Conservation (phyloP, 2,797 vertebrate genomes). For the Enoplosus armatus region DNA sequence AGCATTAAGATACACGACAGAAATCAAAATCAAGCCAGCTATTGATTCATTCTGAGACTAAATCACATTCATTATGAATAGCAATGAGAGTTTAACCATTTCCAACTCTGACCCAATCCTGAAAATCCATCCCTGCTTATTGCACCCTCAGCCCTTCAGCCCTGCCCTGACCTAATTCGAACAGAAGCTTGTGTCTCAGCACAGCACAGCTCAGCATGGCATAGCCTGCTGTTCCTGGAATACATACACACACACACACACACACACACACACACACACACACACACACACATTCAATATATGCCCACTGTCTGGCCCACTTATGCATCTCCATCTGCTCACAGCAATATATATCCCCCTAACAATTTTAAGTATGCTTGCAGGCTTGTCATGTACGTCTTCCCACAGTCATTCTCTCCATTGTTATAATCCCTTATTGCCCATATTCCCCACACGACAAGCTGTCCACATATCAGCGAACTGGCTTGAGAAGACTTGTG, state of each 20-base stretch:
- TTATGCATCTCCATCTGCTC: constrained; percentile 74
- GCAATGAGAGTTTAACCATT: constrained; percentile 27
- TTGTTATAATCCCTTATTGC: constrained; percentile 46
- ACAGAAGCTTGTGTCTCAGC: constrained; percentile 71
- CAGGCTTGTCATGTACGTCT: constrained; percentile 53
- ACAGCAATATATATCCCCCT: constrained; percentile 40
- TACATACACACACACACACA: constrained; percentile 37
- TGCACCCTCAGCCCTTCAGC: constrained; percentile 70
- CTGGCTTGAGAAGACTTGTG: constrained; percentile 28
- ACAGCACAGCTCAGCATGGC: constrained; percentile 73
- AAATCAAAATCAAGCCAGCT: neutral
- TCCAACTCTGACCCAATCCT: constrained; percentile 38
- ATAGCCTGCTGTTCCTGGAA: constrained; percentile 72
- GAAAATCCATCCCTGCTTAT: constrained; percentile 70
- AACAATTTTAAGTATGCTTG: constrained; percentile 49
- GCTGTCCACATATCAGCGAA: constrained; percentile 50
- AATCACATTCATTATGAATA: neutral
- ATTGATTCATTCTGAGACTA: constrained; percentile 5
- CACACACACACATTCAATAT: constrained; percentile 1
- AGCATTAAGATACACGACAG: neutral
- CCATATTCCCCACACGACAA: constrained; percentile 29
- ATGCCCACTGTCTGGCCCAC: constrained; percentile 64
- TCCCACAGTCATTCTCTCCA: constrained; percentile 53
- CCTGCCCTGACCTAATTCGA: constrained; percentile 80
- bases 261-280: constrained; percentile 29